phyloP scores from a whole-genome alignment of 2,888 invertebrate species.

The Caenorhabditis panamensis region DNA sequence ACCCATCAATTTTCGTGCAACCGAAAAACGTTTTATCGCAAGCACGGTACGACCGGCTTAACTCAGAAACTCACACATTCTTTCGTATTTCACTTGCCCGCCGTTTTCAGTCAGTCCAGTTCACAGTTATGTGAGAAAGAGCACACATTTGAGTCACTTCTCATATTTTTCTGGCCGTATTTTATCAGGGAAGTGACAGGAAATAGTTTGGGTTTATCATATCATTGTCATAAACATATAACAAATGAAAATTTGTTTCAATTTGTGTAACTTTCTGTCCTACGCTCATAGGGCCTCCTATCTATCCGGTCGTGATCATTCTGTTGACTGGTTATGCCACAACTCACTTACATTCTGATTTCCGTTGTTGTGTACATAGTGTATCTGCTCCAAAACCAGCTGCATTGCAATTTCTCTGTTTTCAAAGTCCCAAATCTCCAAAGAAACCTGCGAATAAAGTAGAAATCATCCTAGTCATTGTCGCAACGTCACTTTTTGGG shows the following conservation, averaged over 20 bases:
- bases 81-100: background rate
- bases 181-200: too few relatives aligned
- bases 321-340: slow-evolving; percentile 7
- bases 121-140: slow-evolving; percentile 6
- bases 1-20: slow-evolving; percentile 43
- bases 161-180: background rate
- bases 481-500: slow-evolving; percentile 41
- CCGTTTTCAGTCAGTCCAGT: slow-evolving; percentile 23
- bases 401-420: background rate
- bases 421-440: too few relatives aligned
- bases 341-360: background rate
- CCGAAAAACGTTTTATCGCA: slow-evolving; percentile 45
- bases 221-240: background rate
- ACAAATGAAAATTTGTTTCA: background rate
- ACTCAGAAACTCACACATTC: slow-evolving; percentile 32
- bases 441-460: slow-evolving; percentile 4
- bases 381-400: background rate
- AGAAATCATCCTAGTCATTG: slow-evolving; percentile 31
- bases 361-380: background rate
- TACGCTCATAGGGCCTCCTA: too few relatives aligned
- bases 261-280: too few relatives aligned
- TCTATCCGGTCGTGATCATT: too few relatives aligned
- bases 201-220: too few relatives aligned
- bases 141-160: slow-evolving; percentile 36
- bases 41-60: slow-evolving; percentile 40